Conservation (phyloP, 2,888 invertebrate species). For the Chrysotoxum bicinctum region DNA sequence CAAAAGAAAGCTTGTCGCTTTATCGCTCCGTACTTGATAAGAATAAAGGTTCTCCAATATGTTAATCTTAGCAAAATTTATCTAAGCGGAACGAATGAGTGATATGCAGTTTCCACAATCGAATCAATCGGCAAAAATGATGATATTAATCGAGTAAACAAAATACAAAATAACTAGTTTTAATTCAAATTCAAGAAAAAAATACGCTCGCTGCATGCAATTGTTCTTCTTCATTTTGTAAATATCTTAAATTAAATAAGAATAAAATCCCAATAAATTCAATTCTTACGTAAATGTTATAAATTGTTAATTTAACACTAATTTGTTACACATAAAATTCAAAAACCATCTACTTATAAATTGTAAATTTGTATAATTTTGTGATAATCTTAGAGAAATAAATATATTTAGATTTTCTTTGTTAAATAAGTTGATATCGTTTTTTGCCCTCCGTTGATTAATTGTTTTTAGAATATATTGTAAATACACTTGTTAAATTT, state of each 20-base stretch:
- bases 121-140: conserved; percentile 47
- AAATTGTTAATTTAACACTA: conserved; percentile 22
- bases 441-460: neutral
- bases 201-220: conserved; percentile 30
- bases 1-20: conserved; percentile 12
- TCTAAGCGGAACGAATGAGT: neutral
- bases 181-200: conserved; percentile 3
- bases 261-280: conserved; percentile 22
- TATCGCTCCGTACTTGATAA: neutral
- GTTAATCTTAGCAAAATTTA: neutral
- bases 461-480: neutral
- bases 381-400: conserved; percentile 57
- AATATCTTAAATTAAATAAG: conserved; percentile 49
- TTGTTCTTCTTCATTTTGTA: conserved; percentile 50
- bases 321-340: conserved; percentile 25
- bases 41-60: neutral
- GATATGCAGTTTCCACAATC: conserved; percentile 44
- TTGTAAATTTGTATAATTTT: conserved; percentile 60
- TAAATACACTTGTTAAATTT: neutral
- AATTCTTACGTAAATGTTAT: conserved; percentile 14
- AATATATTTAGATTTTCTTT: conserved; percentile 13
- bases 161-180: conserved; percentile 32
- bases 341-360: conserved; percentile 19
- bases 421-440: neutral
- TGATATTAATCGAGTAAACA: conserved; percentile 54